Evolutionary conservation across 2,113 vertebrate species (phyloP), one percentile per base, ranked within the genome.

Genomic region (Solenodon paradoxus): DNA sequence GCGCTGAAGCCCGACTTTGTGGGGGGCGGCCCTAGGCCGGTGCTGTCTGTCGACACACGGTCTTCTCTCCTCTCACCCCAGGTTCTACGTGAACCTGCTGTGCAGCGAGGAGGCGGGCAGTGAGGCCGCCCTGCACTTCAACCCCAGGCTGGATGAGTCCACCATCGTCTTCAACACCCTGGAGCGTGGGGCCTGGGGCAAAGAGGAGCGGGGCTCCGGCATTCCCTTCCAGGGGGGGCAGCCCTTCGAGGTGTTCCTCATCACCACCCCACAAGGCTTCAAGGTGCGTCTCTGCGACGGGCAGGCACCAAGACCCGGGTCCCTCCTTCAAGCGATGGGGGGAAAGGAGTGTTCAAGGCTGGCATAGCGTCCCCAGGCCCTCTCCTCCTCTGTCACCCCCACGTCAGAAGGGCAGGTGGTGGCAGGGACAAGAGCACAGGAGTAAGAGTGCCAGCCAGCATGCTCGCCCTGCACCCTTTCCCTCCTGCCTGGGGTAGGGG

Each of bases 91-190:
- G 11, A 99, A 98, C 0, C 98, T 99, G 35, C 19, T 98, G 94
- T 97, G 93, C 72, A 95, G 98, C 59, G 77, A 97, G 45, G 69
- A 12, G 1, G 22, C 66, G 1, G 88, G 35, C 3, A 53, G 71
- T 0, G 88, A 96, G 9, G 51, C 96, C 88, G n/a, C 84, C 69
- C 55, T 99, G 95, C 98, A 99, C 82, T 69, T 99, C 72, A 98
- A 98, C 93, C 98, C 98, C 0, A 64, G 98, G 17, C 0, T 98
- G 0, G 96, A 57, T 10, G 95, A 98, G 3, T 97, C 97, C 1
- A 2, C 95, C 0, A 97, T 99, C 92, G 90, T 99, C 88, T 97
- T 98, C 38, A 99, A 99, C 98, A 97, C 97, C 93, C 63, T 64
- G 90, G 86, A 98, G 1, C 93, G 78, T 6, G 98, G 98, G 0